phyloP scores from a whole-genome alignment of 2,888 invertebrate genomes.

The Agrochola circellaris region DNA sequence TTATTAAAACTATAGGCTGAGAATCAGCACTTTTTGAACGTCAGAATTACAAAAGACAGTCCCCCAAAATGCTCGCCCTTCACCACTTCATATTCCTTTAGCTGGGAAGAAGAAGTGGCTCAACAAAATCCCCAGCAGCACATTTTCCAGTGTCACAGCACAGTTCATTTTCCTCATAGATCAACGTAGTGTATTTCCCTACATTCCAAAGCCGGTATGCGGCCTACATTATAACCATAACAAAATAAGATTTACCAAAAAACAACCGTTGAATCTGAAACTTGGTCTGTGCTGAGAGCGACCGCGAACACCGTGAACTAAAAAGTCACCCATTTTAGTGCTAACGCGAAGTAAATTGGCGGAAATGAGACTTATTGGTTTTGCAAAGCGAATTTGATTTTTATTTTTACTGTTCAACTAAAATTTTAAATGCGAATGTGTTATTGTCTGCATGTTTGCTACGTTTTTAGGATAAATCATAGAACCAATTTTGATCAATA shows the following conservation, averaged over 20 bases:
- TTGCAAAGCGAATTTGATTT: not conserved
- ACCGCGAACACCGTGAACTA: constrained; percentile 37
- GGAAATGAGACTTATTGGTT: constrained; percentile 20
- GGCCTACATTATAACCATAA: constrained; percentile 37
- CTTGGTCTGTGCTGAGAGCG: not conserved
- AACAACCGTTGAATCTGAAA: constrained; percentile 39
- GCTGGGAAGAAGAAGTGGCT: not conserved
- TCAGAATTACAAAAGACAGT: no score
- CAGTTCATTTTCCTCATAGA: not conserved
- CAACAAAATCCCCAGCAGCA: not conserved
- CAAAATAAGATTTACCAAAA: constrained; percentile 55
- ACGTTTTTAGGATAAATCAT: not conserved
- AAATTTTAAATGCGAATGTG: constrained; percentile 8
- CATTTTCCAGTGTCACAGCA: not conserved
- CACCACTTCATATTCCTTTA: no score
- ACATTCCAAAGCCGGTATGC: constrained; percentile 39
- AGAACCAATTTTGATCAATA: constrained; percentile 3
- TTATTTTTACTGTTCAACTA: not conserved
- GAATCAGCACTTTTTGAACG: not conserved
- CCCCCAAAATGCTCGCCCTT: no score
- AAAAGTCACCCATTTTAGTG: constrained; percentile 6
- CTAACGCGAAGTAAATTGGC: constrained; percentile 49
- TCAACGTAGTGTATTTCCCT: not conserved
- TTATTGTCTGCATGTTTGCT: not conserved
- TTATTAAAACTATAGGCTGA: not conserved